phyloP scores from a whole-genome alignment of 2,113 vertebrate species.

The Patagioenas fasciata region DNA sequence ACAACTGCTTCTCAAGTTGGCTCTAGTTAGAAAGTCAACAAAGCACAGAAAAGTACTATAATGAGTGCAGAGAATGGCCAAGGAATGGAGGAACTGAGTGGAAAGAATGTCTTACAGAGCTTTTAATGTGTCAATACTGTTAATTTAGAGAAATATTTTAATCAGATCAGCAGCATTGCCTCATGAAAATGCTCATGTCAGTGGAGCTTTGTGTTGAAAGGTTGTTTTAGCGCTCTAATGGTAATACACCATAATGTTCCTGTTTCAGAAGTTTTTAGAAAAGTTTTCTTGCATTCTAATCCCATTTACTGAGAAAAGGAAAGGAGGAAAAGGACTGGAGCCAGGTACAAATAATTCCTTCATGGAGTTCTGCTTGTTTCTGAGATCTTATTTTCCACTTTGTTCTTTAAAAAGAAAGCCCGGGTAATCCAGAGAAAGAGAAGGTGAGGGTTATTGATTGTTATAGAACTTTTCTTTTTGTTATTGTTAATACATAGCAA shows the following conservation, averaged over 20 bases:
- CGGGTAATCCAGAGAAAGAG: neutral
- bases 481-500: neutral
- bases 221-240: neutral
- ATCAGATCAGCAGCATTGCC: neutral
- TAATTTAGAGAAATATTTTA: slow-evolving; percentile 9
- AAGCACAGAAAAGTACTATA: neutral
- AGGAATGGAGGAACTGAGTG: neutral
- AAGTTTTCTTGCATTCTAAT: neutral
- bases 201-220: slow-evolving; percentile 6
- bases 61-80: neutral
- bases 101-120: neutral
- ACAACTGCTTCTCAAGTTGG: neutral
- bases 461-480: neutral
- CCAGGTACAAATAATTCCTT: neutral
- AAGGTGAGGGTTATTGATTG: neutral
- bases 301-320: neutral
- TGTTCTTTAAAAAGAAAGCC: neutral
- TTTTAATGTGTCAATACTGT: neutral
- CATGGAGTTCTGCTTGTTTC: neutral
- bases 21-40: accelerated
- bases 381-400: neutral
- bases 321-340: neutral
- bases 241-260: neutral
- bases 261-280: neutral
- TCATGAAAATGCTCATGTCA: neutral